Evolutionary conservation across 2,797 vertebrate genomes (phyloP).

Genomic region (Microhierax caerulescens): DNA sequence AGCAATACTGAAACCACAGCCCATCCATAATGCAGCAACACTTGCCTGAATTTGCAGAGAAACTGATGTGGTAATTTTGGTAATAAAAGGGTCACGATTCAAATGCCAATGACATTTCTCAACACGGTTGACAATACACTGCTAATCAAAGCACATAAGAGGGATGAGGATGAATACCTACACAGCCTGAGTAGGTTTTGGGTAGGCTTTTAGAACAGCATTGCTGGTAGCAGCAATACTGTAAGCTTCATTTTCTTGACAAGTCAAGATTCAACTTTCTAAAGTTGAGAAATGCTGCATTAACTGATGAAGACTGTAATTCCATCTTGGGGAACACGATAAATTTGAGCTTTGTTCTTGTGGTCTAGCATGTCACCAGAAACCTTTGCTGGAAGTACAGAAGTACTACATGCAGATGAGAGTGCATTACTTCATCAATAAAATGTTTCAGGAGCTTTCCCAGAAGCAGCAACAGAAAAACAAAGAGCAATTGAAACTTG

Average conservation of each 20-base stretch:
- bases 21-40: neutral
- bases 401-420: neutral
- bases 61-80: neutral
- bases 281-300: neutral
- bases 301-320: conserved; percentile 58
- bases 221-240: neutral
- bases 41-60: neutral
- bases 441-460: conserved; percentile 8
- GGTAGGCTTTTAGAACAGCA: neutral
- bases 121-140: neutral
- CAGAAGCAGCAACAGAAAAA: conserved; percentile 2
- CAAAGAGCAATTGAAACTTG: neutral
- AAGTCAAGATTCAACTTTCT: conserved; percentile 18
- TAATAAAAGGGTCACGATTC: conserved; percentile 9
- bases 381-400: conserved; percentile 11
- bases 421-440: neutral
- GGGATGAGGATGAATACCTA: neutral
- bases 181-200: neutral
- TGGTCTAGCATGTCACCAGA: conserved; percentile 15
- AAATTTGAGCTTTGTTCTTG: conserved; percentile 22
- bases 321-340: neutral
- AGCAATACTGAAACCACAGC: neutral
- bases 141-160: neutral
- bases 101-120: neutral
- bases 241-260: neutral